Base-by-base conservation (phyloP, 2,888 invertebrate genomes). In the Diploptera punctata region DNA sequence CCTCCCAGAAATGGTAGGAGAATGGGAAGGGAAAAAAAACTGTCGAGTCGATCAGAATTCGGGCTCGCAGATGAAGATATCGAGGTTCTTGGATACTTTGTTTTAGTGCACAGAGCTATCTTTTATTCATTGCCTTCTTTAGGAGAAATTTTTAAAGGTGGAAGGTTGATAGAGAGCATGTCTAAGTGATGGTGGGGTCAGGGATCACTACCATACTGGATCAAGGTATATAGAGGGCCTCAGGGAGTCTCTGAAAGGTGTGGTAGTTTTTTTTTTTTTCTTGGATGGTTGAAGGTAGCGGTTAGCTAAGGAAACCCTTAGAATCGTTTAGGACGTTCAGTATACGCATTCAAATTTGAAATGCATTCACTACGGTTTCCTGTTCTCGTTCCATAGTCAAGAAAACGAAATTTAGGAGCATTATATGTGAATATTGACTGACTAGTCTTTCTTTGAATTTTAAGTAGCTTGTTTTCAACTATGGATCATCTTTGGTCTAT, bases 71-170 rank as follows among this genome's bases (percentile, higher is more conserved):
- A 68, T 60, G 68, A 68, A 68, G 68, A 68, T 43, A 54, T 68
- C 68, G 52, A 24, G 57, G 67, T 24, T 47, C 60, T 16, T 18
- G 57, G 67, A 60, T 73, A 73, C 73, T 70, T 73, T 73, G 73
- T 73, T 73, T 73, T 70, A 73, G 73, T 73, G 73, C 73, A 67
- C 21, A 38, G 31, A 18, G 44, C n/a, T 70, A 73, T 73, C 70
- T 73, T 73, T 73, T 73, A 73, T 73, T 73, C 73, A 73, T 73
- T 70, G 73, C 70, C n/a, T 61, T 31, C 49, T 44, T 65, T 67
- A 61, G 31, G 68, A 19, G 61, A 26, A 33, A 16, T 19, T 47
- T 47, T 57, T 18, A 29, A 18, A 0, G 47, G n/a, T 19, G 33
- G 60, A 13, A n/a, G 62, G 62, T n/a, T n/a, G n/a, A n/a, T n/a